Percentiles rank a stretch among this genome's conserved stretches.
Conservation (phyloP, 2,797 vertebrate species). For the Mycteria americana region DNA sequence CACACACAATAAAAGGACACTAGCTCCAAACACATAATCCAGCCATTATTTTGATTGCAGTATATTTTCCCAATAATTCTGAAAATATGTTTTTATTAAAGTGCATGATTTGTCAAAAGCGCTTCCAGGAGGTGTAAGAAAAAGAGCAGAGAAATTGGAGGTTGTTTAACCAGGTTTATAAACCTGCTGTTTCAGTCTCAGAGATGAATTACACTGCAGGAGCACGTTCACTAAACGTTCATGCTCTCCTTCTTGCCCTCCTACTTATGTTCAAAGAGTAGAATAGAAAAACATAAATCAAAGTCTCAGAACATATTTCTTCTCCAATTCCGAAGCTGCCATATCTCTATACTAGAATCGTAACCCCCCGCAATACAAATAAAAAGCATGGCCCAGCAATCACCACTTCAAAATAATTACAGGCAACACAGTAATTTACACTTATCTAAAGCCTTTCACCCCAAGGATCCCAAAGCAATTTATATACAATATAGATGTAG, state of each 20-base stretch:
- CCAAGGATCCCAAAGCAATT: slow-evolving; percentile 43
- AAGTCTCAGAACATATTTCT: slow-evolving; percentile 35
- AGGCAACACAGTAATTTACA: slow-evolving; percentile 31
- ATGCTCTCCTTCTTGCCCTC: slow-evolving; percentile 51
- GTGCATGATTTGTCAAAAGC: background rate
- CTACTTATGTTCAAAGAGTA: slow-evolving; percentile 55
- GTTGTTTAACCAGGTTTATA: slow-evolving; percentile 44
- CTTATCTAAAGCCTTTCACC: slow-evolving; percentile 44
- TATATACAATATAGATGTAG: slow-evolving; percentile 8
- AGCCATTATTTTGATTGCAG: slow-evolving; percentile 9
- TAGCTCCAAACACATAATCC: background rate
- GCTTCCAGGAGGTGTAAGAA: background rate
- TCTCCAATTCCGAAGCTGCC: background rate
- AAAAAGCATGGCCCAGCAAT: slow-evolving; percentile 20
- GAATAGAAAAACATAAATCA: slow-evolving; percentile 69
- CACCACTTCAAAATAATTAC: slow-evolving; percentile 52
- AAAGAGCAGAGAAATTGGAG: slow-evolving; percentile 15
- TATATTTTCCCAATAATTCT: background rate
- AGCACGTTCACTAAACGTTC: slow-evolving; percentile 46
- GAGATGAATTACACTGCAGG: slow-evolving; percentile 57
- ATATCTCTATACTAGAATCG: slow-evolving; percentile 27
- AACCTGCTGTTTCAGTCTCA: slow-evolving; percentile 44
- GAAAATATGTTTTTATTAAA: slow-evolving; percentile 1
- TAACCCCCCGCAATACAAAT: slow-evolving; percentile 10
- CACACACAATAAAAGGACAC: background rate